Evolutionary conservation across 2,113 vertebrate species (phyloP).

Genomic region (human): DNA sequence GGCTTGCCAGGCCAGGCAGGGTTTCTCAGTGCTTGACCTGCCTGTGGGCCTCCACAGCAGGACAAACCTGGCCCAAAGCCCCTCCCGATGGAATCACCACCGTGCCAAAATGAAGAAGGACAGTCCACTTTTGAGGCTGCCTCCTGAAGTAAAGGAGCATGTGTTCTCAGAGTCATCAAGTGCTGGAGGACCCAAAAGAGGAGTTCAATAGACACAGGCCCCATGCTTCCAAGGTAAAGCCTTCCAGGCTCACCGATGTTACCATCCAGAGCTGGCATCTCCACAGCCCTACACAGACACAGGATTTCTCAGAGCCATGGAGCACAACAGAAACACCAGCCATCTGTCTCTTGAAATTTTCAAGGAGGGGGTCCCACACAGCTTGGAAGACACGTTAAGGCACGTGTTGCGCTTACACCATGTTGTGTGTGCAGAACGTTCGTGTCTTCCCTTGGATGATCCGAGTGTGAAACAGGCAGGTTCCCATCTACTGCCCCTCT

Average conservation of each 20-base stretch:
- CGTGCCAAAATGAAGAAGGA: accelerated
- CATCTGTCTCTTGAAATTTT: neutral
- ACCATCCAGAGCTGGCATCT: neutral
- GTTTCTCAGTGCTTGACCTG: neutral
- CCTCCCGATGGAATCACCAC: neutral
- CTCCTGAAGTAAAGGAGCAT: neutral
- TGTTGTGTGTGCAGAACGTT: neutral
- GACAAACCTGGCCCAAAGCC: neutral
- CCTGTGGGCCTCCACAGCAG: neutral
- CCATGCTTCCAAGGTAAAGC: neutral
- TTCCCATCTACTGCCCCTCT: neutral
- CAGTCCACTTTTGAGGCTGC: neutral
- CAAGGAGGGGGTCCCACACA: neutral
- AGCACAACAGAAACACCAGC: neutral
- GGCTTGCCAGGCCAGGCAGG: accelerated
- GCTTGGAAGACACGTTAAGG: neutral
- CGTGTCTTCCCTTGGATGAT: neutral
- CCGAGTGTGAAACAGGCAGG: neutral
- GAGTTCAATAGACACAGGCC: neutral
- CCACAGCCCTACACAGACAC: neutral
- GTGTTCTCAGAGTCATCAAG: neutral
- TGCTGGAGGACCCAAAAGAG: neutral
- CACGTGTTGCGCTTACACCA: neutral
- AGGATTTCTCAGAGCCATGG: neutral
- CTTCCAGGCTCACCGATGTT: neutral